phyloP scores from a whole-genome alignment of 2,797 vertebrate genomes.

The Novumbra hubbsi region DNA sequence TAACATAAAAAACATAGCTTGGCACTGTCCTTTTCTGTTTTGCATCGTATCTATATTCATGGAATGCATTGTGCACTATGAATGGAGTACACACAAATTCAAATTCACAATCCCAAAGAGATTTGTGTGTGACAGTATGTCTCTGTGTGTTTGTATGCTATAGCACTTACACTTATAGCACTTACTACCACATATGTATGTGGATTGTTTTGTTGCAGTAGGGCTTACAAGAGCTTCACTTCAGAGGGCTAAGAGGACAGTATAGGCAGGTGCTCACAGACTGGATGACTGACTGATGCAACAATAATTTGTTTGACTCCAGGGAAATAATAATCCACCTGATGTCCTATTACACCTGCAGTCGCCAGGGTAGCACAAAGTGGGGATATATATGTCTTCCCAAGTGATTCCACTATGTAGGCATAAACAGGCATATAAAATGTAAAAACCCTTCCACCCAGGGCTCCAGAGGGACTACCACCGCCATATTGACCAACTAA shows the following conservation, averaged over 20 bases:
- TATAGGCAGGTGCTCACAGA: neutral
- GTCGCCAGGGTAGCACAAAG: neutral
- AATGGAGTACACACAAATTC: neutral
- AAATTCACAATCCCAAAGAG: neutral
- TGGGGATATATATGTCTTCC: neutral
- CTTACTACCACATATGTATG: neutral
- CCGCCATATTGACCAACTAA: neutral
- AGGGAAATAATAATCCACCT: constrained; percentile 1
- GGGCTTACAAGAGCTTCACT: constrained; percentile 1
- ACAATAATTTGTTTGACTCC: neutral
- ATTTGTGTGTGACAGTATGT: neutral
- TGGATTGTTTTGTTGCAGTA: neutral
- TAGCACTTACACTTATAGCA: neutral
- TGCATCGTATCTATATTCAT: neutral
- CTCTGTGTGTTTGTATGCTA: neutral
- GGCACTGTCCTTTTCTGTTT: neutral
- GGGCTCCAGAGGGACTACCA: neutral
- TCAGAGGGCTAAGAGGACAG: neutral
- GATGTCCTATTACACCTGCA: neutral
- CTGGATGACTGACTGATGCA: neutral
- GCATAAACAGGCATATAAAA: neutral
- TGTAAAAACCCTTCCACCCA: neutral
- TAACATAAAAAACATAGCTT: neutral
- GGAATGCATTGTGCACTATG: neutral
- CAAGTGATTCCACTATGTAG: neutral